Base-by-base conservation (phyloP, 92 coral and sea anemone genomes). In the Siderastrea radians region DNA sequence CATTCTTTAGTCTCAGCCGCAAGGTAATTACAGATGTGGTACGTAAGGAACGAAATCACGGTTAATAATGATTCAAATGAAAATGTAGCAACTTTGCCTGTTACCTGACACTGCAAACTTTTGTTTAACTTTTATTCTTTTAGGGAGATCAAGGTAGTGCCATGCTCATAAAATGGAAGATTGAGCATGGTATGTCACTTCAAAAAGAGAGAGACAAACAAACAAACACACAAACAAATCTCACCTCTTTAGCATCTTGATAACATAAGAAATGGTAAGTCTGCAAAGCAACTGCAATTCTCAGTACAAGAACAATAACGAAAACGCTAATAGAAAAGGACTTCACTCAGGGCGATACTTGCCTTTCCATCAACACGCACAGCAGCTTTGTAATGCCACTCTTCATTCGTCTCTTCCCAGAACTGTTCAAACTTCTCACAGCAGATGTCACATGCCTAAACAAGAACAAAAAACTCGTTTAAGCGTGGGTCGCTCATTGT, bases 301-400 rank as follows among this genome's bases (percentile, higher is more conserved):
- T 72, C 87, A 83, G 80, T 49, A 72, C 79, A 57, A 68, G 77
- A 19, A 53, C 26, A 61, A 49, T 11, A 75, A 49, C 1, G 19
- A 2, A 6, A 52, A 6, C 8, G 1, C 50, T 44, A 0, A 6
- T 10, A 45, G 50, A 9, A 14, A 69, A 45, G 16, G 5, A 3
- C 74, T n/a, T 1, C 26, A 49, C 6, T 5, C n/a, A 14, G 66
- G 17, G n/a, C 0, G 19, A 63, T 55, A 93, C 98, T 95, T 85
- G 98, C 99, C 99, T 97, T 97, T 81, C 98, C 96, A 71, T 91
- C 96, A 26, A 95, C 83, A 61, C 99, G 92, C 15, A 97, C 94
- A 48, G 99, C 99, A 63, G 92, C 89, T 77, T 93, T 97, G 92
- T 97, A 97, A 82, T 96, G 98, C 99, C 99, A 97, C 46, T 97